Base-by-base conservation (phyloP, 2,113 vertebrate species). In the Scolopax mira region DNA sequence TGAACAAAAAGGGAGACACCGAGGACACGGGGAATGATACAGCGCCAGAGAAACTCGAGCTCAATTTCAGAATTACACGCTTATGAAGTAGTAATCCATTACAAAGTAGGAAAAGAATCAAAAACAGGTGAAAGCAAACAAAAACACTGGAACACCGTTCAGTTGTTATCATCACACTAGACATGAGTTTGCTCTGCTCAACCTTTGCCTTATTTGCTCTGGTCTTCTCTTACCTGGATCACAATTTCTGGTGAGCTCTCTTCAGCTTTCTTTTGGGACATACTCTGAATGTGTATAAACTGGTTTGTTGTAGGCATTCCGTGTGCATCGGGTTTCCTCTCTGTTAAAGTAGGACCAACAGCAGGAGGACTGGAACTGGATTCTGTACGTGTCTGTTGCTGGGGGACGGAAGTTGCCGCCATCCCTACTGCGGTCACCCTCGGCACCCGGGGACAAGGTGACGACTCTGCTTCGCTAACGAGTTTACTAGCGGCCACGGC, bases 271-370 rank as follows among this genome's bases (percentile, higher is more conserved):
- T 99, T 99, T 97, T 98, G 99, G 12, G 98, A 79, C 62, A 99
- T 95, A 92, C 98, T 98, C 98, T 98, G 98, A 97, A 99, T 97
- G 93, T 98, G 98, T 96, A 99, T 93, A 88, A 99, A 99, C 90
- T 98, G 97, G 74, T 98, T 98, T 93, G 97, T 78, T 51, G 97
- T 10, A 95, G 98, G 95, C 73, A 95, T 69, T 88, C 96, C 98
- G 80, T 91, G 94, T 21, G 96, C 95, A 90, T 98, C 97, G 22
- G 86, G 93, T 89, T 97, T 98, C 95, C 98, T 97, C 96, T 98
- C 96, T 41, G 96, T 96, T 85, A 97, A 87, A 84, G 97, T 5
- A 80, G 96, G 95, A 79, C 96, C 98, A 64, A 92, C 97, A 79
- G 98, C 97, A 83, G 97, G 97, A 86, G 98, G 97, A 88, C 97